Percentiles rank a stretch among this genome's conserved stretches.
Evolutionary conservation across 2,888 invertebrate species (phyloP).

Genomic region (Crocallis elinguaria): DNA sequence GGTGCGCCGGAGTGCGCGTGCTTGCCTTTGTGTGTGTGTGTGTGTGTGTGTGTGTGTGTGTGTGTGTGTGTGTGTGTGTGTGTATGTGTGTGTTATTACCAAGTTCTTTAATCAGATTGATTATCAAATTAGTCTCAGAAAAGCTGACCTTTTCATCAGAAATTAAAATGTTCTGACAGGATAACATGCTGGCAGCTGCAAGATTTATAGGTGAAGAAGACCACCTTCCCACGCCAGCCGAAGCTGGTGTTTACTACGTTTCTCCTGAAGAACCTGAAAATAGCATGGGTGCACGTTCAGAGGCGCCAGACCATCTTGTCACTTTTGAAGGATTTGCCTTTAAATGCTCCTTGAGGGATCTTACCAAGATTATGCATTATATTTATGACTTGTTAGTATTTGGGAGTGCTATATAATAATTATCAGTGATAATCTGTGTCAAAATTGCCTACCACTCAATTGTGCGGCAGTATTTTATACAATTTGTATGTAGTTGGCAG

Average conservation of each 20-base stretch:
- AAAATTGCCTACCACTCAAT: too few relatives aligned
- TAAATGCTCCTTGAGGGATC: slow-evolving; percentile 63
- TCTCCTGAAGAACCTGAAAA: slow-evolving; percentile 40
- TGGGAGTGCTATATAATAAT: too few relatives aligned
- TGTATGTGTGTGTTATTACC: too few relatives aligned
- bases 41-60: too few relatives aligned
- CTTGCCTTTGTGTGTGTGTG: too few relatives aligned
- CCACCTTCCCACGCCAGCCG: slow-evolving; percentile 55
- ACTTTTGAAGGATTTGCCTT: slow-evolving; percentile 55
- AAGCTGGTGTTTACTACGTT: slow-evolving; percentile 61
- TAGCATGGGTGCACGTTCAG: background rate
- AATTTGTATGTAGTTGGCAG: too few relatives aligned
- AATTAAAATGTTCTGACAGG: slow-evolving; percentile 47
- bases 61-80: too few relatives aligned
- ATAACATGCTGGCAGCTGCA: slow-evolving; percentile 73
- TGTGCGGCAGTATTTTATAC: too few relatives aligned
- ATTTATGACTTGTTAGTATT: slow-evolving; percentile 75
- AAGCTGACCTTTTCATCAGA: background rate
- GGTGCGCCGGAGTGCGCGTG: too few relatives aligned
- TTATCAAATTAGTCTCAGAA: too few relatives aligned
- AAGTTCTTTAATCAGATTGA: too few relatives aligned
- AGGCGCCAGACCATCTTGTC: slow-evolving; percentile 34
- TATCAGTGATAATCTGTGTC: too few relatives aligned
- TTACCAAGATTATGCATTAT: slow-evolving; percentile 73
- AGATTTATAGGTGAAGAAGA: slow-evolving; percentile 52